phyloP scores from a whole-genome alignment of 2,888 invertebrate genomes.

The Oscheius myriophilus region DNA sequence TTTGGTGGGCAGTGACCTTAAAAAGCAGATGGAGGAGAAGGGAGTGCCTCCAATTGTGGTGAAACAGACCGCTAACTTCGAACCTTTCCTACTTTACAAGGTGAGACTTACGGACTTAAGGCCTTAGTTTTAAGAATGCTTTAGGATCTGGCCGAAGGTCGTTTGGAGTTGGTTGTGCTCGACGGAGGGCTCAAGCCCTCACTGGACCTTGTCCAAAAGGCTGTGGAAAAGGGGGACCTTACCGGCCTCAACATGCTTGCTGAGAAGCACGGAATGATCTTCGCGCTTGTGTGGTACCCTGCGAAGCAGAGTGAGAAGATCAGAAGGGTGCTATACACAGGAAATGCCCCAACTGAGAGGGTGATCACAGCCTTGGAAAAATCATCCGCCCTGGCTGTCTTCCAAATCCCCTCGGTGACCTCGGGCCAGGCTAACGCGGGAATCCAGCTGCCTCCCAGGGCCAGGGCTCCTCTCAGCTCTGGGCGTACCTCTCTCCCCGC shows the following conservation, averaged over 20 bases:
- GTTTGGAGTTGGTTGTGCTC: conserved; percentile 23
- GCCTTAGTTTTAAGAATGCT: not conserved
- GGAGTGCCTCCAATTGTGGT: not conserved
- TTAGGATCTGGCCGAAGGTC: conserved; percentile 20
- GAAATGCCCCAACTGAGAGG: conserved; percentile 21
- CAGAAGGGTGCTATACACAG: conserved; percentile 28
- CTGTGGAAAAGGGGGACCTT: conserved; percentile 16
- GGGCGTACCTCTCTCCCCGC: not conserved
- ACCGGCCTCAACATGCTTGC: conserved; percentile 9
- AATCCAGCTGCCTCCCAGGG: conserved; percentile 18
- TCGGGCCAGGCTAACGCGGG: conserved; percentile 25
- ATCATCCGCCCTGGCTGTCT: conserved; percentile 14
- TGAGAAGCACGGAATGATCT: conserved; percentile 27
- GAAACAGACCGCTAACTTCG: conserved; percentile 22
- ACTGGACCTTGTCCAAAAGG: conserved; percentile 27
- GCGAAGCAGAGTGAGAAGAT: conserved; percentile 24
- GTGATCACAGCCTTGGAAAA: conserved; percentile 25
- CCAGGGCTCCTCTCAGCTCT: not conserved
- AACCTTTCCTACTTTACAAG: conserved; percentile 27
- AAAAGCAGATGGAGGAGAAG: conserved; percentile 5
- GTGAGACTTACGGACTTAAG: not conserved
- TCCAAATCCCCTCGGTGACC: conserved; percentile 14
- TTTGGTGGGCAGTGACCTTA: conserved; percentile 12
- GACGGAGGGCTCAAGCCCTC: conserved; percentile 27
- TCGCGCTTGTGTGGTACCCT: conserved; percentile 26